phyloP scores from a whole-genome alignment of 1,140 invertebrate species.

The Coelopa frigida region DNA sequence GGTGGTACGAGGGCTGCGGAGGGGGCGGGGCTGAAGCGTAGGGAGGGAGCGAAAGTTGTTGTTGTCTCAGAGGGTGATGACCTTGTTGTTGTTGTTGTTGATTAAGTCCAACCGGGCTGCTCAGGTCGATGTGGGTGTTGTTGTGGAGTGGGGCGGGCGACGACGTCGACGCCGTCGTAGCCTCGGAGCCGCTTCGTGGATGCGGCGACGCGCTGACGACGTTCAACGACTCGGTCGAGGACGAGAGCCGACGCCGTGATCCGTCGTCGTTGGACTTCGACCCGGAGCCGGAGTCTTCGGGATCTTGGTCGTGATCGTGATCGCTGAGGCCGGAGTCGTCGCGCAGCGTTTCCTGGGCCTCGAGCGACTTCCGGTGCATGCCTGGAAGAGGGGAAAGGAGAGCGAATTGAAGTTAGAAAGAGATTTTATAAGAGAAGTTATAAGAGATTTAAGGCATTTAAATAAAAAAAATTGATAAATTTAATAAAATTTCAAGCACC shows the following conservation, averaged over 20 bases:
- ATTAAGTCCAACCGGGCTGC: slow-evolving; percentile 28
- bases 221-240: slow-evolving; percentile 37
- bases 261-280: slow-evolving; percentile 36
- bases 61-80: slow-evolving; percentile 5
- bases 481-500: not conserved
- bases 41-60: not conserved
- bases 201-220: slow-evolving; percentile 35
- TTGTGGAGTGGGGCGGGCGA: slow-evolving; percentile 32
- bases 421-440: slow-evolving; percentile 1
- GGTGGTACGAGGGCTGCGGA: slow-evolving; percentile 30
- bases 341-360: slow-evolving; percentile 92
- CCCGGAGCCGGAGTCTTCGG: slow-evolving; percentile 25
- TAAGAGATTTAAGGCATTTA: not conserved
- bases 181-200: slow-evolving; percentile 18
- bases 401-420: slow-evolving; percentile 6
- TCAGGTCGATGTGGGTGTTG: slow-evolving; percentile 38
- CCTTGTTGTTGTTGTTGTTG: slow-evolving; percentile 9
- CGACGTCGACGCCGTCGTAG: slow-evolving; percentile 31
- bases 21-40: slow-evolving; percentile 12
- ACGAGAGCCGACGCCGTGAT: slow-evolving; percentile 24
- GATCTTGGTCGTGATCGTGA: slow-evolving; percentile 31
- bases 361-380: slow-evolving; percentile 97
- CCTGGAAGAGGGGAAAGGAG: slow-evolving; percentile 57
- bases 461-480: not conserved
- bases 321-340: slow-evolving; percentile 53